Conservation (phyloP, 2,113 vertebrate genomes). For the Nycticryphes semicollaris region DNA sequence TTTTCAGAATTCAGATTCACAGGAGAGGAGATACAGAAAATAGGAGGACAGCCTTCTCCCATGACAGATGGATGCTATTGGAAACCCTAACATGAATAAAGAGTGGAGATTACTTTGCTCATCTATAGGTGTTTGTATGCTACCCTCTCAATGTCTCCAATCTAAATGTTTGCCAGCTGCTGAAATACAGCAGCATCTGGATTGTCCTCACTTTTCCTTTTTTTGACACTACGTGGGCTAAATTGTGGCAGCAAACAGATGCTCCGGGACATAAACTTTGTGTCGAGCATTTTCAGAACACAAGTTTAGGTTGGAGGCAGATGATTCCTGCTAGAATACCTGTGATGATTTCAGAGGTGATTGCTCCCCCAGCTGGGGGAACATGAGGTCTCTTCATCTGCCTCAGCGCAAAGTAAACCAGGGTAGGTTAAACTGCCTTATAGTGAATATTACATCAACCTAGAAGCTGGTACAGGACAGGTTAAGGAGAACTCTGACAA, state of each 20-base stretch:
- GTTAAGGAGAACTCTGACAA: background rate
- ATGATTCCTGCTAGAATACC: background rate
- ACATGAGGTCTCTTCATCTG: background rate
- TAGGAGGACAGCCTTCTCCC: background rate
- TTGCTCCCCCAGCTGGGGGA: background rate
- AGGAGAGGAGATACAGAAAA: background rate
- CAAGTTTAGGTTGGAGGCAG: background rate
- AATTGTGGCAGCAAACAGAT: background rate
- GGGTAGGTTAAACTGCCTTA: background rate
- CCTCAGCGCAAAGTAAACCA: background rate
- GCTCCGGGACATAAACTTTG: background rate
- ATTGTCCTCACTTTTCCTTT: background rate
- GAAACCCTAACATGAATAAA: background rate
- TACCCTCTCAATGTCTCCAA: background rate
- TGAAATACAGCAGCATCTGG: background rate
- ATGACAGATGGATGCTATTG: background rate
- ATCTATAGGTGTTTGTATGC: background rate
- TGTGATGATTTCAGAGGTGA: background rate
- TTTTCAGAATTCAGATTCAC: background rate
- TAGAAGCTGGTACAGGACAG: background rate
- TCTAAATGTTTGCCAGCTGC: background rate
- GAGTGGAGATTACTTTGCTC: background rate
- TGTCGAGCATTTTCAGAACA: rapidly evolving
- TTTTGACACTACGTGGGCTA: background rate
- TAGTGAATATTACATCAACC: background rate